Conservation (phyloP, 2,797 vertebrate species). For the Tadarida brasiliensis region DNA sequence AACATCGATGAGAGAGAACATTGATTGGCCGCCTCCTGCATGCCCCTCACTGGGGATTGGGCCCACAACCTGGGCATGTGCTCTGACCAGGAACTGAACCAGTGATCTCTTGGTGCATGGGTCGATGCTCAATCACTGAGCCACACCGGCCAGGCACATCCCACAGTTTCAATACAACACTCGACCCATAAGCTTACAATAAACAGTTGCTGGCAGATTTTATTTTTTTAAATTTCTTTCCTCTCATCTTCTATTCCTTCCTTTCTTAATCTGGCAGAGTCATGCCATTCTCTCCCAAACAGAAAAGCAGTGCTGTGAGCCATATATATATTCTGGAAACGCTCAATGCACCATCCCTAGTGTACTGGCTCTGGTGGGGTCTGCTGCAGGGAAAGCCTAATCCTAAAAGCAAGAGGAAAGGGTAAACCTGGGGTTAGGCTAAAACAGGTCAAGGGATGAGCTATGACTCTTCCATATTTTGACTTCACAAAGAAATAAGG, state of each 20-base stretch:
- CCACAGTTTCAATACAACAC: neutral
- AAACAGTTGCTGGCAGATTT: neutral
- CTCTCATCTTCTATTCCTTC: neutral
- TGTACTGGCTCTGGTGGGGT: neutral
- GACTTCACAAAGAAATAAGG: constrained; percentile 62
- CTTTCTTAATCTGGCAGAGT: constrained; percentile 36
- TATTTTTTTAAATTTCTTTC: neutral
- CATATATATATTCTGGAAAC: neutral
- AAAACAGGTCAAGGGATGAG: neutral
- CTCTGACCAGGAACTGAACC: no score
- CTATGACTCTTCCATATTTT: constrained; percentile 6
- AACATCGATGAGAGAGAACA: no score
- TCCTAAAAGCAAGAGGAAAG: neutral
- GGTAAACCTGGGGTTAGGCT: neutral
- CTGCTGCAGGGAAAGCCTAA: neutral
- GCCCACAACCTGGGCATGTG: no score
- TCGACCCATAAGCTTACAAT: neutral
- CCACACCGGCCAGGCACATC: neutral
- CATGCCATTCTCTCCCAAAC: neutral
- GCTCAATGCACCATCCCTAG: neutral
- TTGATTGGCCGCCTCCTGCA: no score
- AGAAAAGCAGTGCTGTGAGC: neutral
- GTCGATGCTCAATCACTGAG: no score
- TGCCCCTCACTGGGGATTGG: no score
- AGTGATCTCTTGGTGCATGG: no score